These are phyloP conservation scores for Ommatoiulus sabulosus DNA, from an alignment of 2,888 invertebrate genomes.

Conservation along the genomic window DNA sequence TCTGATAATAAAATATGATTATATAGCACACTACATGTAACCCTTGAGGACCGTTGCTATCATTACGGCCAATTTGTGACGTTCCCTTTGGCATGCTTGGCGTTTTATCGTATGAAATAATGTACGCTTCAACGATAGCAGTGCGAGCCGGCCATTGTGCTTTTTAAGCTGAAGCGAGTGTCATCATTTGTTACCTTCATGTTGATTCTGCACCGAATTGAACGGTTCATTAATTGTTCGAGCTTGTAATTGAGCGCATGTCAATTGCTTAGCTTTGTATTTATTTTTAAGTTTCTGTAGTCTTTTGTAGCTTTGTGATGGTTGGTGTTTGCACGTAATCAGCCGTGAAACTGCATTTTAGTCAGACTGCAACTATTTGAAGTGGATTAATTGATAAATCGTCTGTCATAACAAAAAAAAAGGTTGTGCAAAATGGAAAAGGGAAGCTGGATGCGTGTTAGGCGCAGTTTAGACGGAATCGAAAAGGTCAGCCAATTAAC, in stretches of 20 bases:
- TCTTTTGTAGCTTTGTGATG: conserved; percentile 52
- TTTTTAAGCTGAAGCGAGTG: background rate
- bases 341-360: conserved; percentile 50
- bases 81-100: background rate
- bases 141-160: background rate
- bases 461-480: conserved; percentile 53
- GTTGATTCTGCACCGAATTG: background rate
- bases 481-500: conserved; percentile 50
- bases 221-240: background rate
- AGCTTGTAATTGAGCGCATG: conserved; percentile 29
- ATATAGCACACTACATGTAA: background rate
- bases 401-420: background rate
- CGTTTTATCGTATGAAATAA: background rate
- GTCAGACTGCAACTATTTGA: conserved; percentile 41
- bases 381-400: conserved; percentile 46
- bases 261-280: conserved; percentile 16
- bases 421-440: conserved; percentile 49
- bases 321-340: conserved; percentile 52
- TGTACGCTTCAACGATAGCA: background rate
- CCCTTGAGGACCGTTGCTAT: background rate
- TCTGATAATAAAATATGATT: background rate
- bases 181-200: background rate
- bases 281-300: conserved; percentile 45
- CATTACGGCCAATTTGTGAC: background rate
- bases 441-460: conserved; percentile 51